These are phyloP conservation scores for Diachrysia chrysitis DNA, from an alignment of 2,888 invertebrate species.

Conservation along the genomic window DNA sequence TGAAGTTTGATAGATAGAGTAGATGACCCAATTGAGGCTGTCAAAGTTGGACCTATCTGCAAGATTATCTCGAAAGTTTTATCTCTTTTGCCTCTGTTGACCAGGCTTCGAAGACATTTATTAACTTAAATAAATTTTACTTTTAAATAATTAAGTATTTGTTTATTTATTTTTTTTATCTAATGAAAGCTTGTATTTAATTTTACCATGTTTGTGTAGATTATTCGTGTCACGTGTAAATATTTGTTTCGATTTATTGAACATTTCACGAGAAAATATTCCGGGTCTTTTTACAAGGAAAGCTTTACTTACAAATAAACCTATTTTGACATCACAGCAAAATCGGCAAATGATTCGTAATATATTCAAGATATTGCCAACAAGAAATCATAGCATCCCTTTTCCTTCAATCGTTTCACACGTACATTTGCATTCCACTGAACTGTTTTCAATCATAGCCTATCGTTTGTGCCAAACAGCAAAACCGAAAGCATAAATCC, in stretches of 20 bases:
- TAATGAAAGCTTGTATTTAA: not conserved
- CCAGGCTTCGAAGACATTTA: too few species aligned
- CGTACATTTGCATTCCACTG: conserved; percentile 35
- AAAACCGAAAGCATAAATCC: conserved; percentile 67
- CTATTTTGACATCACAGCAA: conserved; percentile 15
- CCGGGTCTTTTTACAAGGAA: not conserved
- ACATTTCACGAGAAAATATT: not conserved
- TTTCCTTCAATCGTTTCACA: conserved; percentile 41
- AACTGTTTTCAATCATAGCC: conserved; percentile 43
- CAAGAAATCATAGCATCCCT: conserved; percentile 54
- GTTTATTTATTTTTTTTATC: not conserved
- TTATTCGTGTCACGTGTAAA: not conserved
- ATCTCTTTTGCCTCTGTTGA: conserved; percentile 4
- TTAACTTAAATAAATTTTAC: too few species aligned
- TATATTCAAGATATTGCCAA: conserved; percentile 34
- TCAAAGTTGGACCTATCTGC: not conserved
- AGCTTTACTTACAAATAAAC: not conserved
- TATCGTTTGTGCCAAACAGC: conserved; percentile 47
- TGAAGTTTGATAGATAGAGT: conserved; percentile 1
- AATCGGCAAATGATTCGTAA: conserved; percentile 38
- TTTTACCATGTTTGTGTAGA: not conserved
- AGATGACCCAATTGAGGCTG: conserved; percentile 3
- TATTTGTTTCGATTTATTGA: not conserved
- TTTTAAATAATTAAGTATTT: too few species aligned
- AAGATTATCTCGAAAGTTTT: not conserved